Evolutionary conservation across 2,113 vertebrate species (phyloP).

Genomic region (Sinocyclocheilus grahami): DNA sequence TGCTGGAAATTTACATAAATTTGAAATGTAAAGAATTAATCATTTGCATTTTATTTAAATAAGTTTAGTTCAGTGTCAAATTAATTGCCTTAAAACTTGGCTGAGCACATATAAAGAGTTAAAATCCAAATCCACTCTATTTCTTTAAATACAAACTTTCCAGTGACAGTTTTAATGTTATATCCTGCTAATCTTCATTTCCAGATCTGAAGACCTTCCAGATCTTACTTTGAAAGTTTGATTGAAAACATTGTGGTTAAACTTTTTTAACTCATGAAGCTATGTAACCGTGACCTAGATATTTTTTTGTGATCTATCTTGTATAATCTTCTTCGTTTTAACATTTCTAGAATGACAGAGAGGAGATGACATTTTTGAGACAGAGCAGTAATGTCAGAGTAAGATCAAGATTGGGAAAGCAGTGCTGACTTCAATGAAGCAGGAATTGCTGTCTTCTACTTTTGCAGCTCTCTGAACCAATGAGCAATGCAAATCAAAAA

Average conservation of each 20-base stretch:
- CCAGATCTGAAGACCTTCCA: background rate
- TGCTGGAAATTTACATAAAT: background rate
- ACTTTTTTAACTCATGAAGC: background rate
- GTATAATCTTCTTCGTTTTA: slow-evolving; percentile 41
- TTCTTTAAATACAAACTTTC: slow-evolving; percentile 11
- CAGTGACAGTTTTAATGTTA: background rate
- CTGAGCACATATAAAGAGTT: background rate
- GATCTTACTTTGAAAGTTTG: slow-evolving; percentile 17
- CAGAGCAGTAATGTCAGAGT: slow-evolving; percentile 26
- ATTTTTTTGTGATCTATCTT: slow-evolving; percentile 29
- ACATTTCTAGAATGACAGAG: slow-evolving; percentile 37
- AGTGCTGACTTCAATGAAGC: slow-evolving; percentile 43
- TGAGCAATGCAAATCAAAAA: slow-evolving; percentile 33
- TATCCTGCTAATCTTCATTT: slow-evolving; percentile 6
- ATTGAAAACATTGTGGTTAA: background rate
- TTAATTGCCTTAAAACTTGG: background rate
- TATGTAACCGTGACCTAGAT: slow-evolving; percentile 28
- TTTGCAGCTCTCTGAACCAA: slow-evolving; percentile 33
- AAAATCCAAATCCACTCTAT: background rate
- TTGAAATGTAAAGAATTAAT: background rate
- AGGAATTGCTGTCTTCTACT: slow-evolving; percentile 22
- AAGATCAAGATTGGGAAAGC: slow-evolving; percentile 41
- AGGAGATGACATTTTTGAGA: slow-evolving; percentile 47
- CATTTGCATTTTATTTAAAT: background rate
- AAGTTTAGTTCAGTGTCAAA: background rate